Evolutionary conservation across 2,797 vertebrate genomes (phyloP), one percentile per base, ranked within the genome.

Genomic region (Pangasius djambal): DNA sequence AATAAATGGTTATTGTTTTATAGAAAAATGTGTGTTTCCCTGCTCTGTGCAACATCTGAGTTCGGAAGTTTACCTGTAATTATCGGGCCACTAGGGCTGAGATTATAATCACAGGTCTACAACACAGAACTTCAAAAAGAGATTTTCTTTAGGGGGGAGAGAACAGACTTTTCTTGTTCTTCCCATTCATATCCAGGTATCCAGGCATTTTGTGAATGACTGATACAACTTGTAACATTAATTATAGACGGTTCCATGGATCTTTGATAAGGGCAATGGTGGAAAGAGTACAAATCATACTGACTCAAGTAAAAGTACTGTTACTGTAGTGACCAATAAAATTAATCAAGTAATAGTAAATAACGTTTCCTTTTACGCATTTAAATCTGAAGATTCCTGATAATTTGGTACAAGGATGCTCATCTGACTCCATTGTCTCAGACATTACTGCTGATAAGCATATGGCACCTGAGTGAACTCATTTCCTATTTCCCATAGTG

Each of bases 41-140:
- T 74, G 7, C 9, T 79, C 52, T 55, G n/a, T 57, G n/a, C 15
- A 31, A 55, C 15, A 79, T 31, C 50, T 22, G 77, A 79, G 2
- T 91, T 83, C 83, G 18, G 25, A 83, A 75, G 18, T 84, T 87
- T 92, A 25, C 61, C 59, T 90, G 48, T 87, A 79, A 72, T 77
- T 91, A 88, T 50, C 34, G 81, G 63, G 40, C 50, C 86, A 88
- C 84, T 89, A 83, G 89, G 84, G 87, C 59, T 86, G 78, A 91
- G 67, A 88, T 91, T 89, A 89, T 91, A 93, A 92, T 90, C 88
- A 89, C 67, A 90, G n/a, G 83, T 79, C 28, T 90, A 92, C 52
- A 74, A 86, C 3, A 79, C 77, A 31, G 9, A 22, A 52, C n/a
- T 79, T 79, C 18, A 79, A 55, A 31, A 18, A 79, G n/a, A 34